These are phyloP conservation scores for Silvanus unidentatus DNA, from an alignment of 2,888 invertebrate genomes.

Conservation along the genomic window DNA sequence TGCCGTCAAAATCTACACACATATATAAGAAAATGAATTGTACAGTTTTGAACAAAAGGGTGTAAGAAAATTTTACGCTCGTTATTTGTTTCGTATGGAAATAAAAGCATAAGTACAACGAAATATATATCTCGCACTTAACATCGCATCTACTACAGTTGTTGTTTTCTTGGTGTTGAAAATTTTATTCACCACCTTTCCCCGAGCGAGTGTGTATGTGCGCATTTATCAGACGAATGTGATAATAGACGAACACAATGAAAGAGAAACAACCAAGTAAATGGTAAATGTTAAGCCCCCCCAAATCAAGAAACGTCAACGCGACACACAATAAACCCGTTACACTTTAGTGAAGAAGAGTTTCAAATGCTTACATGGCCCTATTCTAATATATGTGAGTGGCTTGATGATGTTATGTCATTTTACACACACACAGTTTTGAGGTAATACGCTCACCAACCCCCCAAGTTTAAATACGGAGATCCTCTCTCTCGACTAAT, in stretches of 20 bases:
- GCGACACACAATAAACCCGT: slow-evolving; percentile 7
- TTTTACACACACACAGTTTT: not conserved
- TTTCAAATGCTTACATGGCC: slow-evolving; percentile 13
- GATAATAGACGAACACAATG: slow-evolving; percentile 13
- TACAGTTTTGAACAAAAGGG: too few species aligned
- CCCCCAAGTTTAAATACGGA: not conserved
- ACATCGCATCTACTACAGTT: too few species aligned
- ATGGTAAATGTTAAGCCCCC: slow-evolving; percentile 14
- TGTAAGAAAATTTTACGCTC: too few species aligned
- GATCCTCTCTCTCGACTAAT: not conserved
- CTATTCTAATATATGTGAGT: slow-evolving; percentile 2
- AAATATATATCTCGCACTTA: too few species aligned
- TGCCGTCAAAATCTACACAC: too few species aligned
- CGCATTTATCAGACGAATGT: slow-evolving; percentile 12
- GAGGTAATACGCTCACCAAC: too few species aligned
- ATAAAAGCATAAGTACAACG: too few species aligned
- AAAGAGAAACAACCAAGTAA: slow-evolving; percentile 13
- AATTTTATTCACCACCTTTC: too few species aligned
- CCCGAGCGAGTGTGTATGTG: too few species aligned
- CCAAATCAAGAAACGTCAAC: slow-evolving; percentile 15
- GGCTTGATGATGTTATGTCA: slow-evolving; percentile 10
- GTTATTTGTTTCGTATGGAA: too few species aligned
- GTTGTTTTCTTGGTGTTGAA: too few species aligned
- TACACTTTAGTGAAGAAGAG: slow-evolving; percentile 7
- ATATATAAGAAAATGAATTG: too few species aligned